These are phyloP conservation scores for Gobius niger DNA, from an alignment of 2,113 vertebrate genomes.

Conservation along the genomic window DNA sequence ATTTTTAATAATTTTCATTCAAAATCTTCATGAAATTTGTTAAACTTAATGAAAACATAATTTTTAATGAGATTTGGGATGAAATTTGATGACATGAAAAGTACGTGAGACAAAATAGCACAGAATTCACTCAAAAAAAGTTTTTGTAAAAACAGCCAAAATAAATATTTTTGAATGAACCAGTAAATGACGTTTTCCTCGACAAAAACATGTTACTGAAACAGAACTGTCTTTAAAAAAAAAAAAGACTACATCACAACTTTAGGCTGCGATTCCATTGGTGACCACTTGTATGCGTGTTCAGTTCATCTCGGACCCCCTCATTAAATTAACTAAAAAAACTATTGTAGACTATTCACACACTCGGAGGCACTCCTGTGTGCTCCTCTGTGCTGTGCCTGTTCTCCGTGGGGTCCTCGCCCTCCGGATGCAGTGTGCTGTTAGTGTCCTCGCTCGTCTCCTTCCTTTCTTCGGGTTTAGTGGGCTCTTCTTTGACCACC, in stretches of 20 bases:
- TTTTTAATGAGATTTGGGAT: too few species aligned
- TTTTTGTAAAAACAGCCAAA: too few species aligned
- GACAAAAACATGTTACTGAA: not conserved
- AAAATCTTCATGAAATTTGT: too few species aligned
- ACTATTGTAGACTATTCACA: not conserved
- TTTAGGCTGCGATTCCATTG: not conserved
- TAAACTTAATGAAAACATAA: too few species aligned
- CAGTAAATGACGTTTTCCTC: too few species aligned
- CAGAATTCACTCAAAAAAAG: too few species aligned
- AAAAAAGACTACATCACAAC: not conserved
- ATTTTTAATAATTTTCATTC: too few species aligned
- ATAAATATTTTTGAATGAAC: too few species aligned
- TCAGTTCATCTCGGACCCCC: not conserved
- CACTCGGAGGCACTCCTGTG: not conserved
- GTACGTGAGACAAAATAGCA: too few species aligned
- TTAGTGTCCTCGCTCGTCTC: slow-evolving; percentile 21
- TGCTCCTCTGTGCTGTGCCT: not conserved
- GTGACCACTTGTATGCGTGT: not conserved
- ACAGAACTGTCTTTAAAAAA: not conserved
- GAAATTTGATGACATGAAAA: too few species aligned
- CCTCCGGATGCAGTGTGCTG: not conserved
- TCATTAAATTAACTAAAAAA: not conserved
- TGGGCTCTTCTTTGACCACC: slow-evolving; percentile 79
- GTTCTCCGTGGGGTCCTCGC: slow-evolving; percentile 14
- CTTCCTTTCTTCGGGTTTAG: slow-evolving; percentile 25